These are phyloP conservation scores for Cephus nigrinus DNA, from an alignment of 2,888 invertebrate genomes.

Conservation along the genomic window DNA sequence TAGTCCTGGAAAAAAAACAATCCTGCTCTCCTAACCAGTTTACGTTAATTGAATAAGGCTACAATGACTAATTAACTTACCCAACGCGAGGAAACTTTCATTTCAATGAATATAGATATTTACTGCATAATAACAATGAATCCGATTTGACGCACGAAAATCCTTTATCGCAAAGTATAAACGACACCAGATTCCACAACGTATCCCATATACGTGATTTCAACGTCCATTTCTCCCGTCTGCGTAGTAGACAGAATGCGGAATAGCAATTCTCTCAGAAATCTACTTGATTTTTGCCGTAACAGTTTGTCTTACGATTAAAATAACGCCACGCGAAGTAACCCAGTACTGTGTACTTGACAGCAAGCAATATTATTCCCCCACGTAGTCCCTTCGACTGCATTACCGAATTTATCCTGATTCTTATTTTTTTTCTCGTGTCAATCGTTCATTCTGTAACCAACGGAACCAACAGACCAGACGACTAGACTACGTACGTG, in stretches of 20 bases:
- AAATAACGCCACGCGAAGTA: constrained; percentile 45
- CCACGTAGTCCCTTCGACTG: constrained; percentile 43
- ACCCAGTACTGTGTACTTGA: constrained; percentile 53
- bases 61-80: constrained; percentile 30
- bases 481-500: background rate
- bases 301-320: background rate
- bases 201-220: background rate
- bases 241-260: background rate
- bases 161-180: background rate
- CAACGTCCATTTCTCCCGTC: background rate
- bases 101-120: background rate
- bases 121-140: background rate
- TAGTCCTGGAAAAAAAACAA: constrained; percentile 6
- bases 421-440: background rate
- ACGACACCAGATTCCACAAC: background rate
- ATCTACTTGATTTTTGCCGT: constrained; percentile 8
- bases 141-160: background rate
- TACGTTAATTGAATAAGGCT: constrained; percentile 29
- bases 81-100: constrained; percentile 3
- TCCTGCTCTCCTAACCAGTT: constrained; percentile 13
- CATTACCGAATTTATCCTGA: constrained; percentile 21
- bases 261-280: background rate
- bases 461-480: background rate
- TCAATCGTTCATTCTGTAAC: background rate
- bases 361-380: constrained; percentile 46